Conservation (phyloP, 2,888 invertebrate species). For the Chloroclystis v-ata region DNA sequence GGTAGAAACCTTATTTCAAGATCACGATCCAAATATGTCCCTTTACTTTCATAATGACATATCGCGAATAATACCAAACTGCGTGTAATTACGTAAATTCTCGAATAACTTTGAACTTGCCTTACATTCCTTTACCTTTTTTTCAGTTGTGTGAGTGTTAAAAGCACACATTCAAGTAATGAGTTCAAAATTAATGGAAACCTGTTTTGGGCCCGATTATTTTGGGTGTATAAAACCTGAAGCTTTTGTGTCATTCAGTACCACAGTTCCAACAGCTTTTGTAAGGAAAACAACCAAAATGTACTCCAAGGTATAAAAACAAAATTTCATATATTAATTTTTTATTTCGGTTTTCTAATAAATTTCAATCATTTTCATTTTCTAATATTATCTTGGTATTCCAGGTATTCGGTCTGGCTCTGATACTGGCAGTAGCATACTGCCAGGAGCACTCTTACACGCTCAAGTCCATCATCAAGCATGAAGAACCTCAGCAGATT, state of each 20-base stretch:
- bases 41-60: constrained; percentile 29
- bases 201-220: constrained; percentile 40
- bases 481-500: constrained; percentile 42
- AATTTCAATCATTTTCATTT: background rate
- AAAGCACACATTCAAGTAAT: constrained; percentile 33
- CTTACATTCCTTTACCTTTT: constrained; percentile 37
- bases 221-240: constrained; percentile 51
- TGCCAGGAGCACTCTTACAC: constrained; percentile 43
- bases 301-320: constrained; percentile 26
- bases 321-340: background rate
- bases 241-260: constrained; percentile 31
- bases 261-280: constrained; percentile 42
- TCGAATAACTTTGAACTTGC: constrained; percentile 45
- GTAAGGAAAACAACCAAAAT: constrained; percentile 41
- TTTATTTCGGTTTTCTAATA: background rate
- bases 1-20: constrained; percentile 16
- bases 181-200: constrained; percentile 36
- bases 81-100: constrained; percentile 53
- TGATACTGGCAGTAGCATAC: constrained; percentile 34
- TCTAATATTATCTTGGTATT: constrained; percentile 13
- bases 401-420: constrained; percentile 35
- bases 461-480: constrained; percentile 42
- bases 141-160: constrained; percentile 32
- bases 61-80: constrained; percentile 38
- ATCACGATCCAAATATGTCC: constrained; percentile 22